These are phyloP conservation scores for Antitype chi DNA, from an alignment of 2,888 invertebrate genomes.

Conservation along the genomic window DNA sequence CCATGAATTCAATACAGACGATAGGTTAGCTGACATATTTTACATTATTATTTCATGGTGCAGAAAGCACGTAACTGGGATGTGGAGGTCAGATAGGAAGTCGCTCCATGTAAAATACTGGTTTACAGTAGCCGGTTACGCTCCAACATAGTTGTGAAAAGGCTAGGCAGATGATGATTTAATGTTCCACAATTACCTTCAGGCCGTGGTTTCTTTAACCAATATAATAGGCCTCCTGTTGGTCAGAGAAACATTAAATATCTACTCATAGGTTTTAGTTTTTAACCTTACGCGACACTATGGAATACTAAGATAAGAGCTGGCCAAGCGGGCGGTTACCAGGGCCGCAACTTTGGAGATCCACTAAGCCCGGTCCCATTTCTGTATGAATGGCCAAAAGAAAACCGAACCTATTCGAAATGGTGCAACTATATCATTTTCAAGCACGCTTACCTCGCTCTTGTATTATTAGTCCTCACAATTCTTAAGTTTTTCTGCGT, in stretches of 20 bases:
- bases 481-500: no score
- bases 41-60: background rate
- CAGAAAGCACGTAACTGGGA: background rate
- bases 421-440: no score
- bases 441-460: no score
- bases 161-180: background rate
- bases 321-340: no score
- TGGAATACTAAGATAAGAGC: background rate
- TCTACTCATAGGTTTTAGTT: background rate
- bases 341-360: no score
- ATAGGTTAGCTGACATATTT: conserved; percentile 79
- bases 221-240: background rate
- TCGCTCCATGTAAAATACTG: background rate
- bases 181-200: background rate
- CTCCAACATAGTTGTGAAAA: background rate
- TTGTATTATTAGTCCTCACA: no score
- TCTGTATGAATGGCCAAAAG: no score
- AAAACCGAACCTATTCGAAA: no score
- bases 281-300: background rate
- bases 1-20: conserved; percentile 91
- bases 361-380: no score
- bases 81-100: background rate
- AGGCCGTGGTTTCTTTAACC: no score
- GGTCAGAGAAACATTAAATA: background rate
- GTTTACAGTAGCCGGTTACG: background rate